Evolutionary conservation across 2,888 invertebrate genomes (phyloP).

Genomic region (Cantharis flavilabris): DNA sequence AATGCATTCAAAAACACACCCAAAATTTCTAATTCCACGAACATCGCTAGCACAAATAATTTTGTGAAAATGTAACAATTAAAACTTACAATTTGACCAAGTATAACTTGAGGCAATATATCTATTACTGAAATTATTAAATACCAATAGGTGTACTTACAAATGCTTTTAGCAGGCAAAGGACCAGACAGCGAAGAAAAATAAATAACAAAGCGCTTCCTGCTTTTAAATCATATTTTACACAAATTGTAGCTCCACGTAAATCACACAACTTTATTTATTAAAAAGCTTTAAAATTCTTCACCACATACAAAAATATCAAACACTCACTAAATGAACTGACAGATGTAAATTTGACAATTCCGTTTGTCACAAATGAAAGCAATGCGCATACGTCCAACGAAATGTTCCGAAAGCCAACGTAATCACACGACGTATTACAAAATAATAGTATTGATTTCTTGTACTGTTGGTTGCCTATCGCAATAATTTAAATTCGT

Average conservation of each 20-base stretch:
- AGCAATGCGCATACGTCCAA: neutral
- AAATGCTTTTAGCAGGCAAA: constrained; percentile 3
- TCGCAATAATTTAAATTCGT: neutral
- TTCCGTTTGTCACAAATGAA: constrained; percentile 3
- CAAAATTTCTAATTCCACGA: neutral
- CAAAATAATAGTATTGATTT: neutral
- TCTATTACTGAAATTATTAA: neutral
- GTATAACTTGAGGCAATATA: neutral
- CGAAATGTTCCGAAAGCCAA: neutral
- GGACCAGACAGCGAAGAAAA: neutral
- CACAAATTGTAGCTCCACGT: neutral
- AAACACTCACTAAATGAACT: constrained; percentile 8
- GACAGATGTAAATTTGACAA: constrained; percentile 16
- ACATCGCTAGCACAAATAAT: neutral
- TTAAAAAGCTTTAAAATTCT: neutral
- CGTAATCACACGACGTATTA: neutral
- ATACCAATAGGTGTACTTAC: constrained; percentile 5
- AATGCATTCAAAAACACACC: neutral
- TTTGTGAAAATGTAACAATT: neutral
- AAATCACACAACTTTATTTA: neutral
- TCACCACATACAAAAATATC: constrained; percentile 14
- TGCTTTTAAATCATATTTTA: neutral
- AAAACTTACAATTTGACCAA: neutral
- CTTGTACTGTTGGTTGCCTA: neutral
- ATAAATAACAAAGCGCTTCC: neutral